phyloP scores from a whole-genome alignment of 2,113 vertebrate genomes.

The Charadrius vociferus region DNA sequence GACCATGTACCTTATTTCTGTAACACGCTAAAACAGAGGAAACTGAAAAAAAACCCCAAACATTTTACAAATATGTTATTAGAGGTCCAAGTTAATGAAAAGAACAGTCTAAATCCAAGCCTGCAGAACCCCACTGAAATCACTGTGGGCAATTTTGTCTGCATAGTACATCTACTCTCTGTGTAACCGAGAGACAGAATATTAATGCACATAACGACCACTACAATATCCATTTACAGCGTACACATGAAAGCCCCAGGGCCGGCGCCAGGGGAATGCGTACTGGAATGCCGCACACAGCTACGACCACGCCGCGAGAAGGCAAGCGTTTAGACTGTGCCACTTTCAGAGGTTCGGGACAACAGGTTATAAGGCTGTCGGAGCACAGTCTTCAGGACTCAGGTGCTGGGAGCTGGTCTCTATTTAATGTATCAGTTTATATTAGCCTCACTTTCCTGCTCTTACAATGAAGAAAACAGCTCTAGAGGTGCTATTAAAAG shows the following conservation, averaged over 20 bases:
- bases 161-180: not conserved
- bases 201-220: not conserved
- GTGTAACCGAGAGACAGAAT: not conserved
- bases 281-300: not conserved
- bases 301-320: accelerated
- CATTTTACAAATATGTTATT: not conserved
- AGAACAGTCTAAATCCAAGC: not conserved
- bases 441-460: not conserved
- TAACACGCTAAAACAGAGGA: not conserved
- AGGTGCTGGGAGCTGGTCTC: not conserved
- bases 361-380: not conserved
- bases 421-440: not conserved
- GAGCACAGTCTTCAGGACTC: not conserved
- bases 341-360: accelerated
- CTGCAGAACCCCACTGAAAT: not conserved
- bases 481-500: not conserved
- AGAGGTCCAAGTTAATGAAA: not conserved
- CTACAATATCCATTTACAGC: not conserved
- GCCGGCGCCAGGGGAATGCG: not conserved
- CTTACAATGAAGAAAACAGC: not conserved
- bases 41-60: not conserved
- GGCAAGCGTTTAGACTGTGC: not conserved
- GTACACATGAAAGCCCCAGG: not conserved
- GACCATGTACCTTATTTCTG: not conserved
- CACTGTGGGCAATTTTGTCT: not conserved